A percentile compares a stretch with the other conserved stretches of the same genome.
phyloP scores from a whole-genome alignment of 2,797 vertebrate species.

The Pseudochirops cupreus region DNA sequence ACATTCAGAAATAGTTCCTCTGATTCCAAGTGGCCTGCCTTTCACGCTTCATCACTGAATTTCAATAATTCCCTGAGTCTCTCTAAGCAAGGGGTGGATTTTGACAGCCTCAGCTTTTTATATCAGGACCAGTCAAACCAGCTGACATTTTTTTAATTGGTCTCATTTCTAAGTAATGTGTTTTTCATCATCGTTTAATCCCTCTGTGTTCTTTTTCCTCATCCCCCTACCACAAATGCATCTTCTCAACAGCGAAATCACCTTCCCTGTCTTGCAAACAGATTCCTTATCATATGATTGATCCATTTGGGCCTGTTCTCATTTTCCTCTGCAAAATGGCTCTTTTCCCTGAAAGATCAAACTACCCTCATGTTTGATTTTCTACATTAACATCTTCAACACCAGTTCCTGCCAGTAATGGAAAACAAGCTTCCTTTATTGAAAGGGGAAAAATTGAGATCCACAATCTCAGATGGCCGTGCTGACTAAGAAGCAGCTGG shows the following conservation, averaged over 20 bases:
- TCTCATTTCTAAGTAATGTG: slow-evolving; percentile 75
- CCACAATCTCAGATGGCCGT: slow-evolving; percentile 33
- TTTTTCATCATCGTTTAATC: slow-evolving; percentile 53
- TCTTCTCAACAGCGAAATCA: slow-evolving; percentile 63
- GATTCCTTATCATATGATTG: slow-evolving; percentile 73
- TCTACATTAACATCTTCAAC: slow-evolving; percentile 62
- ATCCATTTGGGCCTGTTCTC: slow-evolving; percentile 54
- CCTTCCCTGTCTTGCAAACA: slow-evolving; percentile 33
- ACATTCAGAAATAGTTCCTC: slow-evolving; percentile 75
- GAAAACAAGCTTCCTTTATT: slow-evolving; percentile 58
- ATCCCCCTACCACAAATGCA: slow-evolving; percentile 29
- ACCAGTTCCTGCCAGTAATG: slow-evolving; percentile 52
- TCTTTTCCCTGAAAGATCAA: slow-evolving; percentile 67
- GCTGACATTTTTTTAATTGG: slow-evolving; percentile 81
- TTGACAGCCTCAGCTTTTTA: slow-evolving; percentile 78
- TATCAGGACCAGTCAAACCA: slow-evolving; percentile 74
- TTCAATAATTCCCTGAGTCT: slow-evolving; percentile 79
- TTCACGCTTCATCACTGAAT: slow-evolving; percentile 51
- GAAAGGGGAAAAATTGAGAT: slow-evolving; percentile 9
- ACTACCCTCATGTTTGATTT: slow-evolving; percentile 61
- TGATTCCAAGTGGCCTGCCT: background rate
- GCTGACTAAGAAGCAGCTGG: slow-evolving; percentile 31
- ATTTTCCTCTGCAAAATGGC: slow-evolving; percentile 73
- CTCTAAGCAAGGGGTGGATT: slow-evolving; percentile 72
- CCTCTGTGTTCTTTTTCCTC: slow-evolving; percentile 66